phyloP scores from a whole-genome alignment of 2,888 invertebrate species.

The Arctia plantaginis region DNA sequence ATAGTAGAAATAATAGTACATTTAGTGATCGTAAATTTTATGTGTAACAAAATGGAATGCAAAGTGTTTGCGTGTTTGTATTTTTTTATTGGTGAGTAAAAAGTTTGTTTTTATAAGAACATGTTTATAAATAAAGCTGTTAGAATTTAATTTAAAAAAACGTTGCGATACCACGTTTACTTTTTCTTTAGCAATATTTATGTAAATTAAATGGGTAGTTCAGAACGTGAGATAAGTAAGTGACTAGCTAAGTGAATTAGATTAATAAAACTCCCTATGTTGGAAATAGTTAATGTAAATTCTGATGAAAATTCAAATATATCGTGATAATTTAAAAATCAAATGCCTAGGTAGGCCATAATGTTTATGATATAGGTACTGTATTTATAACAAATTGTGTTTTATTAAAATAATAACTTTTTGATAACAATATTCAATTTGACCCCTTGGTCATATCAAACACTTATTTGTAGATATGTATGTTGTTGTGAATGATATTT shows the following conservation, averaged over 20 bases:
- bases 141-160: not conserved
- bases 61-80: conserved; percentile 39
- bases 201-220: not conserved
- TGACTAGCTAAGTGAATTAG: conserved; percentile 8
- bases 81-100: conserved; percentile 51
- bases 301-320: not conserved
- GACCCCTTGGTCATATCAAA: too few species aligned
- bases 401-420: too few species aligned
- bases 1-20: conserved; percentile 22
- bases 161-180: not conserved
- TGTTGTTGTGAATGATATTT: too few species aligned
- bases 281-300: not conserved
- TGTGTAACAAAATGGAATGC: conserved; percentile 42
- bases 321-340: too few species aligned
- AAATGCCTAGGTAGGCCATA: too few species aligned
- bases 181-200: not conserved
- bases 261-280: conserved; percentile 2
- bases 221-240: not conserved
- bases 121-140: not conserved
- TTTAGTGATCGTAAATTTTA: conserved; percentile 25
- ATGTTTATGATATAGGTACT: too few species aligned
- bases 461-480: too few species aligned
- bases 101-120: not conserved
- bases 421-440: too few species aligned
- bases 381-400: too few species aligned